These are phyloP conservation scores for Ichneumoninae sp. DNA, from an alignment of 2,888 invertebrate species.

Conservation along the genomic window DNA sequence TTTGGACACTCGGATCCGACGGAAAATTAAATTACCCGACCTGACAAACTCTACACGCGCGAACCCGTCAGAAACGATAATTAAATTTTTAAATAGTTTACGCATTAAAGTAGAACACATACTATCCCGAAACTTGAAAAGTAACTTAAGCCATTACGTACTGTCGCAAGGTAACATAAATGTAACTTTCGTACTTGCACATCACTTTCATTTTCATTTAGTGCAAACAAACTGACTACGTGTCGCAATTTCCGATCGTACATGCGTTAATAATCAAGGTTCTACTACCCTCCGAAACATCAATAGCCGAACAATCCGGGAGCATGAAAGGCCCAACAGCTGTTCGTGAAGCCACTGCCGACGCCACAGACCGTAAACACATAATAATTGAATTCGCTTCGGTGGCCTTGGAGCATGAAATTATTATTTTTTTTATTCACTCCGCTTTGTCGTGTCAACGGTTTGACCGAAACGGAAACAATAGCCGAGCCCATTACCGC, in stretches of 20 bases:
- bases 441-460: not conserved
- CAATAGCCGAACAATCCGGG: slow-evolving; percentile 17
- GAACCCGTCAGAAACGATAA: too few relatives aligned
- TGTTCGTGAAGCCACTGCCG: slow-evolving; percentile 13
- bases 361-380: not conserved
- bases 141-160: not conserved
- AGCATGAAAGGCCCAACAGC: slow-evolving; percentile 11
- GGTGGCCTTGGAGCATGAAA: not conserved
- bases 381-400: slow-evolving; percentile 9
- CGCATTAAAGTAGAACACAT: too few relatives aligned
- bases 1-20: too few relatives aligned
- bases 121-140: not conserved
- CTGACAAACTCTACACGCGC: too few relatives aligned
- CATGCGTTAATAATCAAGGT: slow-evolving; percentile 14
- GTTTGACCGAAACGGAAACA: not conserved
- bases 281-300: slow-evolving; percentile 9
- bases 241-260: slow-evolving; percentile 2
- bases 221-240: not conserved
- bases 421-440: not conserved
- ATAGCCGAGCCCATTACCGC: slow-evolving; percentile 5
- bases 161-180: not conserved
- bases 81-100: too few relatives aligned
- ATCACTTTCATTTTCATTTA: not conserved
- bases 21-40: too few relatives aligned
- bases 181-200: not conserved